Evolutionary conservation across 2,113 vertebrate genomes (phyloP).

Genomic region (Mobula hypostoma): DNA sequence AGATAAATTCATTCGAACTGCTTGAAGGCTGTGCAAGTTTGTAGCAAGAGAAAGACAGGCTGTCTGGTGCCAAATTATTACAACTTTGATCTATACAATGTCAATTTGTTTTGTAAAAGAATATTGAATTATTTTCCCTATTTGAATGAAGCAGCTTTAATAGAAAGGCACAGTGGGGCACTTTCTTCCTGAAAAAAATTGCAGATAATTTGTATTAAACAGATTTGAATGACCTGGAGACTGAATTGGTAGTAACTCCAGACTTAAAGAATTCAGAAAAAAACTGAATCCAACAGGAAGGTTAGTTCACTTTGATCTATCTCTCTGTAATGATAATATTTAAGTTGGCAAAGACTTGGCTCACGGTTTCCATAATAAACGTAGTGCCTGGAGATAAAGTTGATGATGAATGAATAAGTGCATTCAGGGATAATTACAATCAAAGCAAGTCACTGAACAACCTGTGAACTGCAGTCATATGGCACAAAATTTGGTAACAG

Average conservation of each 20-base stretch:
- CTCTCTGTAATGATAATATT: not conserved
- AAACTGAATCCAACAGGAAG: not conserved
- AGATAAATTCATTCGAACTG: not conserved
- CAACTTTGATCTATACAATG: not conserved
- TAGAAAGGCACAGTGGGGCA: not conserved
- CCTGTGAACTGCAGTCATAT: not conserved
- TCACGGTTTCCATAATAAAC: not conserved
- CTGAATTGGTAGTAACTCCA: not conserved
- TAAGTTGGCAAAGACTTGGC: not conserved
- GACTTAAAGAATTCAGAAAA: not conserved
- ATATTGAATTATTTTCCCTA: not conserved
- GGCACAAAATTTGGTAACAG: not conserved
- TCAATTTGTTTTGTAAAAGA: not conserved
- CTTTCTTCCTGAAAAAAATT: not conserved
- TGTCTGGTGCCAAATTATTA: not conserved
- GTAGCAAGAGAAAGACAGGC: not conserved
- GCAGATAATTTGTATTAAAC: not conserved
- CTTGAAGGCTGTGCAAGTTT: not conserved
- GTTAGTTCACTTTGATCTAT: not conserved
- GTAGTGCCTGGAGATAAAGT: not conserved
- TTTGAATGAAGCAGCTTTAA: slow-evolving; percentile 1
- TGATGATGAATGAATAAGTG: not conserved
- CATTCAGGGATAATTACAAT: not conserved
- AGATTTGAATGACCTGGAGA: not conserved
- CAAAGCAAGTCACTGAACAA: not conserved